Conservation (phyloP, 2,113 vertebrate species). For the Heterocephalus glaber region DNA sequence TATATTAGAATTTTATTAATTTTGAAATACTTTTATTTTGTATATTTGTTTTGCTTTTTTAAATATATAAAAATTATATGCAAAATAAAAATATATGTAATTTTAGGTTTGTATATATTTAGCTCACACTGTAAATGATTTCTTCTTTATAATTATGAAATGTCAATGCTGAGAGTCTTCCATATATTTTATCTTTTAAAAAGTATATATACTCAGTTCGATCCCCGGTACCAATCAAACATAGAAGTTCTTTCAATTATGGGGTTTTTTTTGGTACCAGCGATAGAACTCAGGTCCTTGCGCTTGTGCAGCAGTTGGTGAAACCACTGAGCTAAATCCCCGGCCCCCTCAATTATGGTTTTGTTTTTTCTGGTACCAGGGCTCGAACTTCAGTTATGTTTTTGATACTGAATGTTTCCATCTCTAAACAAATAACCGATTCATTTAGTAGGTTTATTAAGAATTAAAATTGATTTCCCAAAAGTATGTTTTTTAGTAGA, state of each 20-base stretch:
- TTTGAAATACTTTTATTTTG: conserved; percentile 33
- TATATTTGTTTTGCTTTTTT: conserved; percentile 28
- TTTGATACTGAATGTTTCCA: neutral
- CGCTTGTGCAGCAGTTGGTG: no score
- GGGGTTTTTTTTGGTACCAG: no score
- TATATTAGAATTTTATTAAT: conserved; percentile 13
- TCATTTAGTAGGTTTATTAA: neutral
- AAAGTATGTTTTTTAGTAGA: neutral
- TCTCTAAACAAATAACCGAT: neutral
- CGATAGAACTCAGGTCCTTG: no score
- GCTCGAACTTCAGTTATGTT: no score
- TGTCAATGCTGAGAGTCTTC: neutral
- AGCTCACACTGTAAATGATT: neutral
- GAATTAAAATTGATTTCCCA: conserved; percentile 33
- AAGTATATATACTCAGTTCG: neutral
- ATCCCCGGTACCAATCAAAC: no score
- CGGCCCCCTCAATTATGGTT: no score
- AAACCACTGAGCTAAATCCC: no score
- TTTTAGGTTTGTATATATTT: conserved; percentile 14
- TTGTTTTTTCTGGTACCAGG: no score
- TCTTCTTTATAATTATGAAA: conserved; percentile 16
- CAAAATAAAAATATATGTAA: neutral
- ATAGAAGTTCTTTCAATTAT: neutral
- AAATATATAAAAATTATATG: neutral
- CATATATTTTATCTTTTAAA: neutral